These are phyloP conservation scores for Anguilla megastoma DNA, from an alignment of 2,797 vertebrate genomes.

Conservation along the genomic window DNA sequence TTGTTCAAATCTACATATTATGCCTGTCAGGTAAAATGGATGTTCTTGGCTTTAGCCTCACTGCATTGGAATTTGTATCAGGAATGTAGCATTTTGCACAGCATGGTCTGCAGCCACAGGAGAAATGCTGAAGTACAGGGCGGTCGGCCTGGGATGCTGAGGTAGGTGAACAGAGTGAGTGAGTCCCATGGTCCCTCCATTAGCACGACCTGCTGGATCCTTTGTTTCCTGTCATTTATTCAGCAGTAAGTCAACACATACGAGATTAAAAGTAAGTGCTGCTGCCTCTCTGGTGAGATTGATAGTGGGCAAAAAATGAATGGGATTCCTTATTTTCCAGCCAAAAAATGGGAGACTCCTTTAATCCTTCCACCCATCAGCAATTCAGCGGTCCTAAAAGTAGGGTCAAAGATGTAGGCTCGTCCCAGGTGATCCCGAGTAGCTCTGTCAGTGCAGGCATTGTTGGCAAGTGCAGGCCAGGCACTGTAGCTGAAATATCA, in stretches of 20 bases:
- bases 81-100: neutral
- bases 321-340: neutral
- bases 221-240: neutral
- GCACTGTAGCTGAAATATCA: neutral
- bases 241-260: neutral
- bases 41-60: neutral
- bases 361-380: neutral
- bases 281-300: neutral
- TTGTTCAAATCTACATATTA: conserved; percentile 11
- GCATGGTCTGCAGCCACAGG: neutral
- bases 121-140: neutral
- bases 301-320: neutral
- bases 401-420: neutral
- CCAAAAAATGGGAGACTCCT: neutral
- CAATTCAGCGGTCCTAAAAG: neutral
- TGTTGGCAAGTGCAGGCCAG: neutral
- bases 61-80: neutral
- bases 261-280: neutral
- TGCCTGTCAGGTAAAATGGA: conserved; percentile 10
- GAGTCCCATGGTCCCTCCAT: neutral
- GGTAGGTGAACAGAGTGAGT: neutral
- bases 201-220: neutral
- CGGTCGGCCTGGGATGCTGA: neutral
- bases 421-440: neutral
- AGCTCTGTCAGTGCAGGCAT: neutral